Conservation (phyloP, 2,113 vertebrate genomes). For the Hyperopisus bebe region DNA sequence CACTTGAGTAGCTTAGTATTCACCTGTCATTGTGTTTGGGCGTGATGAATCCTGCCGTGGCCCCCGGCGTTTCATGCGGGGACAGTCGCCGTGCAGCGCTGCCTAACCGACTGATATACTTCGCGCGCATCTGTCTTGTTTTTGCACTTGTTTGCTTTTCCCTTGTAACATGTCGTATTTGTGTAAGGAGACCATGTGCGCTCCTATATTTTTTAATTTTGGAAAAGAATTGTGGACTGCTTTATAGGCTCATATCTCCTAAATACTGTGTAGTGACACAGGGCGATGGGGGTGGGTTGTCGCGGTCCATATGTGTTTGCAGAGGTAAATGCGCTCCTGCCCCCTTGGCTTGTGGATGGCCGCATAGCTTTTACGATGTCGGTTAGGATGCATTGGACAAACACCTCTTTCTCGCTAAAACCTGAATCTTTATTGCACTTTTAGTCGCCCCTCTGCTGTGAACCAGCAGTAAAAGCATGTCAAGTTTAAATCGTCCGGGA, state of each 20-base stretch:
- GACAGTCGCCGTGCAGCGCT: not conserved
- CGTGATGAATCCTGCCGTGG: not conserved
- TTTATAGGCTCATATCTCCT: not conserved
- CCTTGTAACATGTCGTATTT: not conserved
- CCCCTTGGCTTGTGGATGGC: not conserved
- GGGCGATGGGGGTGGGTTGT: not conserved
- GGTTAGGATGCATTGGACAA: not conserved
- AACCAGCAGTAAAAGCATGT: not conserved
- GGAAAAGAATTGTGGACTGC: not conserved
- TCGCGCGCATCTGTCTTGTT: not conserved
- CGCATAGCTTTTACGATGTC: not conserved
- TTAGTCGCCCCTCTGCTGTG: not conserved
- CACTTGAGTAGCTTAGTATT: not conserved
- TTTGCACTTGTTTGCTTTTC: not conserved
- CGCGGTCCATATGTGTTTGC: not conserved
- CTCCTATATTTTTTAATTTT: not conserved
- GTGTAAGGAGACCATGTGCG: not conserved
- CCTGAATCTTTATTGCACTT: not conserved
- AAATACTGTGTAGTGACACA: not conserved
- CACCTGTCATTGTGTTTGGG: not conserved
- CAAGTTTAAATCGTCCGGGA: slow-evolving; percentile 14
- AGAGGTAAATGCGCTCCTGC: not conserved
- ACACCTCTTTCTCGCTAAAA: not conserved
- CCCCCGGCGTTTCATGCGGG: not conserved
- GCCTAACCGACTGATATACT: not conserved